phyloP scores from a whole-genome alignment of 2,113 vertebrate genomes.

The Tupaia tana region DNA sequence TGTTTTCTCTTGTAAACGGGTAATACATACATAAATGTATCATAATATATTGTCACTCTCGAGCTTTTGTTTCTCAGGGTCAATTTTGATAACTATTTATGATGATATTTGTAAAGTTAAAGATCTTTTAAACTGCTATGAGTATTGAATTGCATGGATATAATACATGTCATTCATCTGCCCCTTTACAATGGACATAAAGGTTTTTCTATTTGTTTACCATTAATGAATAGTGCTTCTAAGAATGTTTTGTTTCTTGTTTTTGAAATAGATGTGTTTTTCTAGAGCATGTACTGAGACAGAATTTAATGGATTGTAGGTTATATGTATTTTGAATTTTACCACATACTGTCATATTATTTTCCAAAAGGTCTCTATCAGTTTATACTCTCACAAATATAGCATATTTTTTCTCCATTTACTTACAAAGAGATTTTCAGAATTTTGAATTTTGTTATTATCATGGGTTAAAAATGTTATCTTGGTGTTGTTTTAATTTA shows the following conservation, averaged over 20 bases:
- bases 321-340: neutral
- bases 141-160: neutral
- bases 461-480: neutral
- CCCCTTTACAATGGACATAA: neutral
- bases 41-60: neutral
- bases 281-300: neutral
- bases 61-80: neutral
- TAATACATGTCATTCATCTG: neutral
- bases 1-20: neutral
- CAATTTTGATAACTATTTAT: neutral
- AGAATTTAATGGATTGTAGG: neutral
- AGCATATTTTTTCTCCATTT: neutral
- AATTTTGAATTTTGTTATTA: neutral
- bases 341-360: neutral
- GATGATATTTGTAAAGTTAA: neutral
- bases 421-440: neutral
- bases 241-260: neutral
- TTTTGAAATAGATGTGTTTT: neutral
- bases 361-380: neutral
- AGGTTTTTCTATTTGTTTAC: neutral
- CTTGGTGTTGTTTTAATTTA: neutral
- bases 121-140: neutral
- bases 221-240: neutral
- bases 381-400: neutral
- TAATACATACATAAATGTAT: neutral